Conservation (phyloP, 1,140 invertebrate species). For the Bilobella aurantiaca region DNA sequence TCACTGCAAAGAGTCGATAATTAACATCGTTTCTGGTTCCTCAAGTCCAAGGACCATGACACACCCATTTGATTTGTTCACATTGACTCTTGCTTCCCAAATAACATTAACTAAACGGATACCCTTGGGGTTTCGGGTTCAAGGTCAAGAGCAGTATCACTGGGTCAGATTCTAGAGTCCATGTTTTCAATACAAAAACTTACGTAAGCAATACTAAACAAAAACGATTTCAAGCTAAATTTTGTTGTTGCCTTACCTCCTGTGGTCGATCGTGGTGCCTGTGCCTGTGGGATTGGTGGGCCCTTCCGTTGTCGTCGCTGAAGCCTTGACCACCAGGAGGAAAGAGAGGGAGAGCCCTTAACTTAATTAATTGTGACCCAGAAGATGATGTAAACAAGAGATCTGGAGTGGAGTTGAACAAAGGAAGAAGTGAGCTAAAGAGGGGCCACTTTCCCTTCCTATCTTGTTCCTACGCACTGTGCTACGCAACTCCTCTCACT, state of each 20-base stretch:
- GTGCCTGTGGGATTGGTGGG: neutral
- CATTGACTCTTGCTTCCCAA: too few relatives aligned
- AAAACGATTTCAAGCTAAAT: neutral
- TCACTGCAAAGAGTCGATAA: too few relatives aligned
- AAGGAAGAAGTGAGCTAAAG: neutral
- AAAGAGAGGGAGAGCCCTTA: neutral
- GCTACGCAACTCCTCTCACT: neutral
- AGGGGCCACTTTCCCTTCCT: neutral
- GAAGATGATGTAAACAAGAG: neutral
- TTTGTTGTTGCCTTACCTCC: neutral
- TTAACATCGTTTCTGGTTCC: too few relatives aligned
- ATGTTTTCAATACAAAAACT: too few relatives aligned
- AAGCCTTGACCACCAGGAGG: neutral
- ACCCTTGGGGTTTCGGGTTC: too few relatives aligned
- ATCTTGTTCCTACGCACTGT: constrained; percentile 2
- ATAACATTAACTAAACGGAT: too few relatives aligned
- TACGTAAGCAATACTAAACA: too few relatives aligned
- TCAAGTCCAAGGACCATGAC: too few relatives aligned
- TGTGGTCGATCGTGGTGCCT: neutral
- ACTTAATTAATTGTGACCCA: neutral
- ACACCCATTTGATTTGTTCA: too few relatives aligned
- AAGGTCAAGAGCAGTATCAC: too few relatives aligned
- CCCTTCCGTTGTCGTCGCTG: constrained; percentile 3
- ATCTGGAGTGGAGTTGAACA: neutral
- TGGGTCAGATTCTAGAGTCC: too few relatives aligned